Conservation (phyloP, 1,140 invertebrate species). For the Neodiprion fabricii region DNA sequence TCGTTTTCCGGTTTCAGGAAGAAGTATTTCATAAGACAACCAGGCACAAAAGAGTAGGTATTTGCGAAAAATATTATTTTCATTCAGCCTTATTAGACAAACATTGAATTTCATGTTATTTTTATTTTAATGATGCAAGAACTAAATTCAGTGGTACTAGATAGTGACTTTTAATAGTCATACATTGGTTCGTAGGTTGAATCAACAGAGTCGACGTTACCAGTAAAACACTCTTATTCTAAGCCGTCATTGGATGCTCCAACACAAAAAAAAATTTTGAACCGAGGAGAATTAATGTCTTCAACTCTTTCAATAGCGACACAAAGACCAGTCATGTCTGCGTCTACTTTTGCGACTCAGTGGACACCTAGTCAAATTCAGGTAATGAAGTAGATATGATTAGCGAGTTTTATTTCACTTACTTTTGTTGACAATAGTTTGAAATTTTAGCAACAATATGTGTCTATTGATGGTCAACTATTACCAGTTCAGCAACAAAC, state of each 20-base stretch:
- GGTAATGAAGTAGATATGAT: constrained; percentile 25
- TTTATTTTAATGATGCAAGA: not conserved
- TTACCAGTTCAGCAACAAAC: constrained; percentile 39
- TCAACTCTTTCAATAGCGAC: constrained; percentile 22
- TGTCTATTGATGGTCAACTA: constrained; percentile 43
- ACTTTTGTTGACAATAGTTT: not conserved
- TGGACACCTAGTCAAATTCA: constrained; percentile 36
- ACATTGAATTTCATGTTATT: not conserved
- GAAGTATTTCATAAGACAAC: constrained; percentile 35
- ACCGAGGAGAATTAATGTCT: constrained; percentile 26
- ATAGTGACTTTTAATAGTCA: constrained; percentile 5
- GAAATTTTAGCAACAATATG: constrained; percentile 43
- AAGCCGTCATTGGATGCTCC: constrained; percentile 17
- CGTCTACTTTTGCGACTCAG: constrained; percentile 25
- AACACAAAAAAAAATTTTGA: constrained; percentile 22
- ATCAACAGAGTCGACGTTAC: constrained; percentile 25
- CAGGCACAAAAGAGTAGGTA: constrained; percentile 33
- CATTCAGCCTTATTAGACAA: not conserved
- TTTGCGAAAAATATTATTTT: constrained; percentile 11
- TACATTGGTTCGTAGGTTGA: constrained; percentile 30
- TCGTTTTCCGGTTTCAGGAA: constrained; percentile 35
- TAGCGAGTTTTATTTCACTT: not conserved
- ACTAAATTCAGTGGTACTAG: constrained; percentile 6
- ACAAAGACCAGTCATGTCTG: constrained; percentile 33
- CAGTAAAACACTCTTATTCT: constrained; percentile 28